Evolutionary conservation across 2,888 invertebrate species (phyloP).

Genomic region (Euzophera pinguis): DNA sequence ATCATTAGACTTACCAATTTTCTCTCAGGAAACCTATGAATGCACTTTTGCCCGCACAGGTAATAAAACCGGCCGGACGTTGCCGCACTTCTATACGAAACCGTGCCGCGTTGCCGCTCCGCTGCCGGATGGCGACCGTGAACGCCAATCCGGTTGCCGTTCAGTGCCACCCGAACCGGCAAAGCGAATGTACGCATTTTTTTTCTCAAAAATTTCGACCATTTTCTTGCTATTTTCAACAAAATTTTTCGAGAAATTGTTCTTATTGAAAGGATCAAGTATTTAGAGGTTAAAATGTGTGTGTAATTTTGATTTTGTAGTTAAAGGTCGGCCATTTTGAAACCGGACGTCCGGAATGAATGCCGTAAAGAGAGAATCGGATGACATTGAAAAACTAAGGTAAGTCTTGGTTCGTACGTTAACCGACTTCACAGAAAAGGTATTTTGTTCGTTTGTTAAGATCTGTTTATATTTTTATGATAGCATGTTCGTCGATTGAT

Average conservation of each 20-base stretch:
- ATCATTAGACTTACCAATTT: too few relatives aligned
- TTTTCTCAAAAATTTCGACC: neutral
- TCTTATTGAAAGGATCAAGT: too few relatives aligned
- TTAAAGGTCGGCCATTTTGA: neutral
- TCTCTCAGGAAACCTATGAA: too few relatives aligned
- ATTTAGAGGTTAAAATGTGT: too few relatives aligned
- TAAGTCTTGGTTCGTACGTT: neutral
- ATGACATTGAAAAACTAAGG: neutral
- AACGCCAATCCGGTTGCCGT: constrained; percentile 3
- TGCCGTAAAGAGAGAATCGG: neutral
- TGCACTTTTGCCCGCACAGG: too few relatives aligned
- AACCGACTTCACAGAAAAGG: neutral
- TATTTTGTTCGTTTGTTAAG: too few relatives aligned
- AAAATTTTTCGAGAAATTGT: too few relatives aligned
- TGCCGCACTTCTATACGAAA: neutral
- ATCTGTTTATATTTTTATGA: too few relatives aligned
- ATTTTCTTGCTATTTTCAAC: neutral
- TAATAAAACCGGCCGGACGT: neutral
- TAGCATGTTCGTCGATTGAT: too few relatives aligned
- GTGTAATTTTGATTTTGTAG: neutral
- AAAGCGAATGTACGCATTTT: neutral
- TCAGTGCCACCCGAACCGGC: constrained; percentile 3
- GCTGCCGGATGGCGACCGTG: constrained; percentile 1
- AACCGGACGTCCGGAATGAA: neutral
- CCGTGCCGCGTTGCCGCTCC: neutral